Evolutionary conservation across 2,113 vertebrate species (phyloP).

Genomic region (Ancistrus triradiatus): DNA sequence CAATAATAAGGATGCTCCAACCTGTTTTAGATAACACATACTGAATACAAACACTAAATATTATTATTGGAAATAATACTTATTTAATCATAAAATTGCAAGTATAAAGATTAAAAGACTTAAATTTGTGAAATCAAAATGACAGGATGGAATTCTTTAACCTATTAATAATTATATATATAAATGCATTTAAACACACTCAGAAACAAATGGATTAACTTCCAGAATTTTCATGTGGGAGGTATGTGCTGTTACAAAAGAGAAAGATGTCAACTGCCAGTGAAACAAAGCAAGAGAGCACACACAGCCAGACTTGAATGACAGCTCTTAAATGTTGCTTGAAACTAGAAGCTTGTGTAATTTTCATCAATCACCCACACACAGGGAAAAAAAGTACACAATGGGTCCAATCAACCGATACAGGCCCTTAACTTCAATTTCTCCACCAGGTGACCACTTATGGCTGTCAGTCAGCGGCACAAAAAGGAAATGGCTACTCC

Average conservation of each 20-base stretch:
- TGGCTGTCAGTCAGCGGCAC: constrained; percentile 35
- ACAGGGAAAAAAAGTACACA: constrained; percentile 59
- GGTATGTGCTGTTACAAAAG: not conserved
- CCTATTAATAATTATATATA: too few relatives aligned
- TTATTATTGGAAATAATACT: too few relatives aligned
- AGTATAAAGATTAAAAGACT: too few relatives aligned
- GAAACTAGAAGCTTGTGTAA: constrained; percentile 65
- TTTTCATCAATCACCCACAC: constrained; percentile 66
- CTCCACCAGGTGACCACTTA: constrained; percentile 54
- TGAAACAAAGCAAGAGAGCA: constrained; percentile 29
- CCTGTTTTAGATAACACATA: too few relatives aligned
- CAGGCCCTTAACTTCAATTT: constrained; percentile 45
- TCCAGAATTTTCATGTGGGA: not conserved
- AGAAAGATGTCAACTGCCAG: constrained; percentile 5
- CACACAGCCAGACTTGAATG: constrained; percentile 28
- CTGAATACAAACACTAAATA: too few relatives aligned
- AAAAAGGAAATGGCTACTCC: constrained; percentile 39
- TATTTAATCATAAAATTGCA: too few relatives aligned
- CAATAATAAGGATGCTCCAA: too few relatives aligned
- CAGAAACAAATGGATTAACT: constrained; percentile 12
- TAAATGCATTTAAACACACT: not conserved
- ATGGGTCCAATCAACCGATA: constrained; percentile 69
- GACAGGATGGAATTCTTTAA: too few relatives aligned
- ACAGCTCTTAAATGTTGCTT: constrained; percentile 51
- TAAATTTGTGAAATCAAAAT: too few relatives aligned